A percentile compares a stretch with the other conserved stretches of the same genome.
Evolutionary conservation across 2,113 vertebrate species (phyloP).

Genomic region (Oostethus manadensis): DNA sequence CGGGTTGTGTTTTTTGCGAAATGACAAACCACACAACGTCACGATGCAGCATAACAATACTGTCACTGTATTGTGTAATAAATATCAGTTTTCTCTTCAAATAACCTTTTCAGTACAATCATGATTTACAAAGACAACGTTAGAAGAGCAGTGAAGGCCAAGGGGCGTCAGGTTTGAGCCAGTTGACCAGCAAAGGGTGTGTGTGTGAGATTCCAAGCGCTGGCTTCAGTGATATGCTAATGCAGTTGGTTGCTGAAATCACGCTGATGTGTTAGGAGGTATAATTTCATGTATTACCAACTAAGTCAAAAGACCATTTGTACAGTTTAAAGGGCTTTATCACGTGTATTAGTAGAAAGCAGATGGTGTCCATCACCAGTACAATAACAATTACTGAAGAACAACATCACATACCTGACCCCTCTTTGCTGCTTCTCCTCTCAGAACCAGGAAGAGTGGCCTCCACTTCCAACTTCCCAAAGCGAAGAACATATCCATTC

Average conservation of each 20-base stretch:
- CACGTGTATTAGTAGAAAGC: not conserved
- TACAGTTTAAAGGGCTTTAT: not conserved
- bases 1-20: conserved; percentile 30
- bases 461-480: conserved; percentile 68
- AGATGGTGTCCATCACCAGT: not conserved
- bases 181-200: not conserved
- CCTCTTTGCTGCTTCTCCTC: conserved; percentile 65
- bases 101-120: not conserved
- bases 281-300: not conserved
- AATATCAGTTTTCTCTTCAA: not conserved
- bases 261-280: not conserved
- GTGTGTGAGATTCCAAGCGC: not conserved
- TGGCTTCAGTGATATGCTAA: not conserved
- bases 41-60: conserved; percentile 1
- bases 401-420: conserved; percentile 61
- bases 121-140: not conserved
- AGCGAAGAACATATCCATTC: conserved; percentile 68
- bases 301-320: no score
- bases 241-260: not conserved
- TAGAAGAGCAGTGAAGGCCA: not conserved
- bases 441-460: conserved; percentile 51
- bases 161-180: not conserved
- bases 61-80: not conserved
- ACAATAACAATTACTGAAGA: not conserved
- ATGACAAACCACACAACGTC: conserved; percentile 9